Base-by-base conservation (phyloP, 2,113 vertebrate species). In the Ammodytes dubius region DNA sequence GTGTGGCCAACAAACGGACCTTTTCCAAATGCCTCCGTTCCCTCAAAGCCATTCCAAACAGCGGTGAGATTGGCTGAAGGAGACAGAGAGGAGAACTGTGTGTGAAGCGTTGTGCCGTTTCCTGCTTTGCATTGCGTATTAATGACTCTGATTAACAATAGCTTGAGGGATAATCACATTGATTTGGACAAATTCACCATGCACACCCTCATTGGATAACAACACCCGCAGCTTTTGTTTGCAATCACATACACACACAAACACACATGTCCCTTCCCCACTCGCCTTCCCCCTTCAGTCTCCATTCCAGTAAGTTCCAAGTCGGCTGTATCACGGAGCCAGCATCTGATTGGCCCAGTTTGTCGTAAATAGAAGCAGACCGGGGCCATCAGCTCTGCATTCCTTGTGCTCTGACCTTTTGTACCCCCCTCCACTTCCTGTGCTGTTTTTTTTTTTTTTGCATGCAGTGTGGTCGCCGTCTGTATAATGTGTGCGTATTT, bases 351-450 rank as follows among this genome's bases (percentile, higher is more conserved):
- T 93, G 88, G 93, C 89, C 89, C 84, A 90, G 88, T 72, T 74
- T 87, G 93, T 95, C 77, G 49, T 95, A 89, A 96, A 95, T 91
- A 91, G 94, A 93, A 93, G 87, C 80, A 94, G 87, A 27, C 79
- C 89, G 40, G 91, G 91, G 64, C 74, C 73, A 82, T 64, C 57
- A 81, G 70, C 82, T 59, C 81, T 12, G 83, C 90, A 92, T 96
- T 97, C 95, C 92, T 95, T 68, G 87, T 94, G 92, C 95, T 94
- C 90, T 92, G 95, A 96, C 96, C 95, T 96, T 96, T 96, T 96
- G 96, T 96, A 70, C 93, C 93, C 76, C 27, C 53, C 74, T 89
- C 91, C 90, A 91, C 93, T 96, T 96, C 96, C 96, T 96, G 79
- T 68, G 27, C 42, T 84, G 68, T 67, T 84, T 27, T 27, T 27